Evolutionary conservation across 2,888 invertebrate genomes (phyloP).

Genomic region (Mystacides longicornis): DNA sequence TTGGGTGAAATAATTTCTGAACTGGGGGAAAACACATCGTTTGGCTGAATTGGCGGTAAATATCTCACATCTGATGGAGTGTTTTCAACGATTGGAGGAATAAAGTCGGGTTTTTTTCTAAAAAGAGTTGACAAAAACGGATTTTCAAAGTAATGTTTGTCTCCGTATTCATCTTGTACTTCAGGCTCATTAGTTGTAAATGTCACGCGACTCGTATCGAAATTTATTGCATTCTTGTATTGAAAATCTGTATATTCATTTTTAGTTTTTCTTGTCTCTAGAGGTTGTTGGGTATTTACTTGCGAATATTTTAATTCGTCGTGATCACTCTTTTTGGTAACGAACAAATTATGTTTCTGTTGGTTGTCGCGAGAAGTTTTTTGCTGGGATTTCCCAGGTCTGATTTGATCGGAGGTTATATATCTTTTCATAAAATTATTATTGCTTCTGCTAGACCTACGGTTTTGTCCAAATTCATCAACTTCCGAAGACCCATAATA

Average conservation of each 20-base stretch:
- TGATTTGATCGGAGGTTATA: conserved; percentile 6
- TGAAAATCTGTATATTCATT: too few species aligned
- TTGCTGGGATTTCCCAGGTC: too few species aligned
- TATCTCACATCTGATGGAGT: not conserved
- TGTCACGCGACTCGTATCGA: too few species aligned
- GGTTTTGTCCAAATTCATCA: not conserved
- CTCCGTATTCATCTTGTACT: not conserved
- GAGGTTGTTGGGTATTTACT: too few species aligned
- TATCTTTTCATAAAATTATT: not conserved
- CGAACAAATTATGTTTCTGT: too few species aligned
- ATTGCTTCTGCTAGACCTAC: not conserved
- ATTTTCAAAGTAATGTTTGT: not conserved
- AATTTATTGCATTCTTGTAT: too few species aligned
- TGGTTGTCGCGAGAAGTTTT: too few species aligned
- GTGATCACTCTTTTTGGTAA: too few species aligned
- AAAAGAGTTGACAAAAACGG: not conserved
- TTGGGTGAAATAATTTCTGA: not conserved
- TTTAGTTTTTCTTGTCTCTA: too few species aligned
- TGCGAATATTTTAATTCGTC: too few species aligned
- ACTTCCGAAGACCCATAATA: not conserved
- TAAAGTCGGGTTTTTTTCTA: not conserved
- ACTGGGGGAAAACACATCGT: not conserved
- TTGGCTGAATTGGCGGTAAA: not conserved
- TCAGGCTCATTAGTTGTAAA: not conserved
- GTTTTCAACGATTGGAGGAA: not conserved